A percentile compares a stretch with the other conserved stretches of the same genome.
Conservation (phyloP, 2,888 invertebrate genomes). For the Drosophila neonasuta region DNA sequence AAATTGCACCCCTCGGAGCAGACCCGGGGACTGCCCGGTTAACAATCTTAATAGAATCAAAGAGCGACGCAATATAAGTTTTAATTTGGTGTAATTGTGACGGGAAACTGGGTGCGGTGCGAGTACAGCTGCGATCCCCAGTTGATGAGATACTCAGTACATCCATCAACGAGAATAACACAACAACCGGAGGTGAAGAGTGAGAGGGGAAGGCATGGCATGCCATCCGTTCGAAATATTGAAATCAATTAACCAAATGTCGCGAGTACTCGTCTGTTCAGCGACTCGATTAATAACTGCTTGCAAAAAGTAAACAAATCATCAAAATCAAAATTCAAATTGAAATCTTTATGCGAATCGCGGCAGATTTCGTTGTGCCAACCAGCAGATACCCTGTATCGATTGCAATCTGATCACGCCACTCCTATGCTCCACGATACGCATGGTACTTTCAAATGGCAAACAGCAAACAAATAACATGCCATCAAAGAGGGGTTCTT, state of each 20-base stretch:
- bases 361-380: conserved; percentile 1
- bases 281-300: conserved; percentile 60
- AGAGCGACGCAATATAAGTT: conserved; percentile 67
- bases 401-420: not conserved
- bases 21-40: conserved; percentile 40
- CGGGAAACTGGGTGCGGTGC: conserved; percentile 22
- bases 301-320: conserved; percentile 54
- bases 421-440: not conserved
- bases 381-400: conserved; percentile 14
- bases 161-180: conserved; percentile 3
- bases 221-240: conserved; percentile 31
- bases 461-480: conserved; percentile 27
- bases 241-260: conserved; percentile 76
- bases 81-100: conserved; percentile 72
- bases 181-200: not conserved
- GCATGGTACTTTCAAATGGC: conserved; percentile 19
- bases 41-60: conserved; percentile 75
- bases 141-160: conserved; percentile 5
- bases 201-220: not conserved
- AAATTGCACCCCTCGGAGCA: conserved; percentile 36
- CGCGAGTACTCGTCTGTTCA: conserved; percentile 65
- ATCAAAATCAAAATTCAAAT: conserved; percentile 37
- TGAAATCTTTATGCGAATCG: conserved; percentile 39
- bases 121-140: conserved; percentile 5
- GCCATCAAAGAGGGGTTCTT: conserved; percentile 64